Conservation (phyloP, 2,888 invertebrate genomes). For the Dicranocentrus wangi region DNA sequence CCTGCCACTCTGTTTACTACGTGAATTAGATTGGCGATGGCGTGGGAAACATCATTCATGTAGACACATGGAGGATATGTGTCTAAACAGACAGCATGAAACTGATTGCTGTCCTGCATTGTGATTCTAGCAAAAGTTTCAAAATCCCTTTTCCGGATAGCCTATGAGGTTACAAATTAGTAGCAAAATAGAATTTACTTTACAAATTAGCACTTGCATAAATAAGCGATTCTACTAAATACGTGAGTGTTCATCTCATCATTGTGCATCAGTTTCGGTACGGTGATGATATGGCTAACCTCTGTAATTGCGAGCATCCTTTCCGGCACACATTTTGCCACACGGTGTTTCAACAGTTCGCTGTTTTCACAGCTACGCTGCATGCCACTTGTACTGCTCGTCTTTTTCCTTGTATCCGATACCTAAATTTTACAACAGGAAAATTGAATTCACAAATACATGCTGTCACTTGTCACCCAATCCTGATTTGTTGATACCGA, state of each 20-base stretch:
- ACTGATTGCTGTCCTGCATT: constrained; percentile 98
- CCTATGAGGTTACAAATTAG: too few species aligned
- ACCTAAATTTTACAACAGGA: constrained; percentile 74
- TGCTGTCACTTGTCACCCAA: too few species aligned
- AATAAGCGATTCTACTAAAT: too few species aligned
- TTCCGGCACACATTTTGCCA: constrained; percentile 83
- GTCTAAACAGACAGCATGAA: constrained; percentile 94
- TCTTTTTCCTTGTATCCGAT: constrained; percentile 86
- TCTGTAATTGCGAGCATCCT: constrained; percentile 78
- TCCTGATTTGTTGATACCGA: too few species aligned
- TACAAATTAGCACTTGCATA: constrained; percentile 8
- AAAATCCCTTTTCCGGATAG: constrained; percentile 85
- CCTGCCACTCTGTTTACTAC: constrained; percentile 84
- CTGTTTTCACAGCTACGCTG: constrained; percentile 86
- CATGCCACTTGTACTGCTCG: constrained; percentile 93
- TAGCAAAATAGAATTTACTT: constrained; percentile 1
- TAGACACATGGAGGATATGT: constrained; percentile 95
- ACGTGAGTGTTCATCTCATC: too few species aligned
- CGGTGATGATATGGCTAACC: too few species aligned
- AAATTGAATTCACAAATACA: background rate
- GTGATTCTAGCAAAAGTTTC: constrained; percentile 90
- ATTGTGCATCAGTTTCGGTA: too few species aligned
- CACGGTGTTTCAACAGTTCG: constrained; percentile 84
- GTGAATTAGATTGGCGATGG: constrained; percentile 87
- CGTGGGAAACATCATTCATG: constrained; percentile 90